Evolutionary conservation across 2,113 vertebrate species (phyloP).

Genomic region (Saguinus midas): DNA sequence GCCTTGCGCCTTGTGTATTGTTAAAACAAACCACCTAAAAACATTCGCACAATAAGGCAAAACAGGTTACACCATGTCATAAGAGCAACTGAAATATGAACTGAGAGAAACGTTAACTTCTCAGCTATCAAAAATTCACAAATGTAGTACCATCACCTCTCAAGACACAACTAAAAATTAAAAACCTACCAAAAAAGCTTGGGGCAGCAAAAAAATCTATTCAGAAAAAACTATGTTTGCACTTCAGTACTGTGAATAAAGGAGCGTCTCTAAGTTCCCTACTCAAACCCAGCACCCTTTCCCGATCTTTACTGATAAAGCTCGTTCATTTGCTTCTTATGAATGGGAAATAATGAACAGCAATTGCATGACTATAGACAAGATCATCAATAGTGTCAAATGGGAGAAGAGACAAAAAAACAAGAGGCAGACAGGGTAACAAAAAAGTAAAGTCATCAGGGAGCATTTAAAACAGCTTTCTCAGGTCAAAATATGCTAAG

Average conservation of each 20-base stretch:
- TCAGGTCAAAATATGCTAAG: neutral
- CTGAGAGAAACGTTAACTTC: neutral
- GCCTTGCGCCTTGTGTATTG: neutral
- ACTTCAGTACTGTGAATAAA: neutral
- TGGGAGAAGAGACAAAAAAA: neutral
- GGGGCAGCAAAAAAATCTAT: neutral
- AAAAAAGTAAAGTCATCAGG: neutral
- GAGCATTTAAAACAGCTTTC: neutral
- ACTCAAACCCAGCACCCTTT: neutral
- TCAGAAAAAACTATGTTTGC: neutral
- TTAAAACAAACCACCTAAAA: neutral
- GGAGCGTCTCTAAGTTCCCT: neutral
- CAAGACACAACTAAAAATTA: neutral
- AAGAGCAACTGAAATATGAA: neutral
- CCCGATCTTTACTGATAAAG: too few species aligned
- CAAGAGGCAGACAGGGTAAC: neutral
- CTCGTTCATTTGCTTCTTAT: rapidly evolving
- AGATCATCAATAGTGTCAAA: neutral
- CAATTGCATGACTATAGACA: neutral
- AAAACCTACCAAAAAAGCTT: neutral
- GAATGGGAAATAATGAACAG: neutral
- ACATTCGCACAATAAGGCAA: neutral
- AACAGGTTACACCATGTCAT: neutral
- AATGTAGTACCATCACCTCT: neutral
- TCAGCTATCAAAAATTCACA: neutral